Evolutionary conservation across 2,797 vertebrate genomes (phyloP), one percentile per base, ranked within the genome.

Genomic region (Ceryle rudis): DNA sequence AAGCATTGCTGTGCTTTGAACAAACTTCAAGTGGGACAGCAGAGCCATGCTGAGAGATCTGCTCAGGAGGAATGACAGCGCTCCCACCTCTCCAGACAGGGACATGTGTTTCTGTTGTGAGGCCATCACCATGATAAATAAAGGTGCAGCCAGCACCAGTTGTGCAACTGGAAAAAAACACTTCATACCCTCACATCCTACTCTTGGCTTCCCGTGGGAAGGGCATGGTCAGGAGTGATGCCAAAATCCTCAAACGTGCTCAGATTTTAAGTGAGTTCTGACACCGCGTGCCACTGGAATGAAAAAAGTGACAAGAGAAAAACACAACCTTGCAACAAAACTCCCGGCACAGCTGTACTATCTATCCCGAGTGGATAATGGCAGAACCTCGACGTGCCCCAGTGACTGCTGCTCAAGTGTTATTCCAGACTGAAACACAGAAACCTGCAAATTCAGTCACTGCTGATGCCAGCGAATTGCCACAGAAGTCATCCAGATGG

Each of bases 141-240:
- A 96, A 95, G 95, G 95, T 95, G 90, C 78, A 86, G 97, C 95
- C 92, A 95, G 88, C 93, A 95, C 35, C 15, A 67, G 88, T 93
- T 97, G 85, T 90, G 90, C 91, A 97, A 97, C 55, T 95, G 92
- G 95, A 97, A 97, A 96, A 62, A 95, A 96, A 84, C 92, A 61
- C 92, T 93, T 96, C 95, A 93, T 95, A 81, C 18, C 92, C 89
- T 58, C 33, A 28, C 91, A 96, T 94, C 88, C 65, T 77, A 19
- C 82, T 65, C 46, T 73, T 92, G 91, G 93, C 89, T 96, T 96
- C 86, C 62, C 28, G 1, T 65, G 81, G 85, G 89, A 92, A 95
- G 85, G 93, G 80, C 80, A 94, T 2, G 1, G 62, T 67, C 77
- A 67, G 57, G 46, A 81, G 54, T 8, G 37, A 90, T 23, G 8